phyloP scores from a whole-genome alignment of 2,113 vertebrate species.

The Candoia aspera region DNA sequence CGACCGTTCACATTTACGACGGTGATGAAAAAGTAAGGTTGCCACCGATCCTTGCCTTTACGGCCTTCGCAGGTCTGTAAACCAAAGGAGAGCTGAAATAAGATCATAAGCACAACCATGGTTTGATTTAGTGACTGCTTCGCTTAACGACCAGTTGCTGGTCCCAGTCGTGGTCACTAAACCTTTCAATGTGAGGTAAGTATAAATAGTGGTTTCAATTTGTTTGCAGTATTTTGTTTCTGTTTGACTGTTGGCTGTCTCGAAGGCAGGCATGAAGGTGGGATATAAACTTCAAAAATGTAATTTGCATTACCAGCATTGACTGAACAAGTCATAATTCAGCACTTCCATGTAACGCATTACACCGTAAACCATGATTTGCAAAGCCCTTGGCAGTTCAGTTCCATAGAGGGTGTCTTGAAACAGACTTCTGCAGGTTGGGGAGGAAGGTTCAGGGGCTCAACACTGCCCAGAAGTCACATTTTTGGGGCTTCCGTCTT shows the following conservation, averaged over 20 bases:
- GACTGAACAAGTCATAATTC: not conserved
- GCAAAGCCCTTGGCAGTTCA: not conserved
- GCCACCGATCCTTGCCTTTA: not conserved
- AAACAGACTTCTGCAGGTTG: not conserved
- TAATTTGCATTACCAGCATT: not conserved
- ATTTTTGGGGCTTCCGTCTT: no score
- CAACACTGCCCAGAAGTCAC: no score
- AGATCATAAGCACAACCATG: not conserved
- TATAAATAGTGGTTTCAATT: not conserved
- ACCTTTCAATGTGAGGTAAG: not conserved
- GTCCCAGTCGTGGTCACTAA: no score
- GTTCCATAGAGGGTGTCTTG: not conserved
- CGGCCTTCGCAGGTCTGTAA: not conserved
- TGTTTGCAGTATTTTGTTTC: not conserved
- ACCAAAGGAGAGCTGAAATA: not conserved
- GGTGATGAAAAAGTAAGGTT: not conserved
- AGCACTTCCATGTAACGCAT: not conserved
- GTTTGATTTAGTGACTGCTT: not conserved
- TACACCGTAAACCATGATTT: not conserved
- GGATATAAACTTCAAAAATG: not conserved
- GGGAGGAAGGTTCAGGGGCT: not conserved
- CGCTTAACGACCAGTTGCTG: not conserved
- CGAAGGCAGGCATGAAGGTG: no score
- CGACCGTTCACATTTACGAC: not conserved
- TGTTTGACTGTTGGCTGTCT: not conserved